A percentile compares a stretch with the other conserved stretches of the same genome.
Conservation (phyloP, 2,797 vertebrate species). For the Eidolon dupreanum region DNA sequence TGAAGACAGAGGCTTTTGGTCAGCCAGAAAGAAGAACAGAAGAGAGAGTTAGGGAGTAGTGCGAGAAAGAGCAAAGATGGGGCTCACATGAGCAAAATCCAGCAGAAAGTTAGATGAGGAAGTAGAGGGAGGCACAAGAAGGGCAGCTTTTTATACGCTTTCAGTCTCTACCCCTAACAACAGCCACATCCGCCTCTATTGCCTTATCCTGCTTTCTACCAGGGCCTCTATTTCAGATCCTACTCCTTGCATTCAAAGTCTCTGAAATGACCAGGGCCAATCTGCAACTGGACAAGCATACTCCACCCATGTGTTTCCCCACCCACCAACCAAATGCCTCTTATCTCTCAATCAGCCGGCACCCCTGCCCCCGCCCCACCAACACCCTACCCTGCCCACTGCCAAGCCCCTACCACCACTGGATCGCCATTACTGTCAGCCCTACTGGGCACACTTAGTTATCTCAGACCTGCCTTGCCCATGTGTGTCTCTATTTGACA, state of each 20-base stretch:
- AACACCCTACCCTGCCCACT: background rate
- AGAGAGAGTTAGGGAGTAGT: background rate
- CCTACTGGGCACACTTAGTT: background rate
- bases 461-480: background rate
- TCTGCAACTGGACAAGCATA: background rate
- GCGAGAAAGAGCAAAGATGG: background rate
- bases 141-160: background rate
- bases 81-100: background rate
- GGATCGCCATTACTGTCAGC: background rate
- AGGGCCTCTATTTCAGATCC: background rate
- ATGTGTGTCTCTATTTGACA: background rate
- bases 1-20: background rate
- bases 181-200: background rate
- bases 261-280: background rate
- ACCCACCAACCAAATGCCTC: background rate
- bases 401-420: background rate
- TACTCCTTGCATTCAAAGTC: background rate
- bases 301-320: background rate
- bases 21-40: background rate
- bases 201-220: background rate
- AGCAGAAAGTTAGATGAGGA: background rate
- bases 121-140: background rate
- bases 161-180: background rate
- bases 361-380: no score
- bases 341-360: no score